Conservation (phyloP, 2,888 invertebrate genomes). For the Drosophila koepferae region DNA sequence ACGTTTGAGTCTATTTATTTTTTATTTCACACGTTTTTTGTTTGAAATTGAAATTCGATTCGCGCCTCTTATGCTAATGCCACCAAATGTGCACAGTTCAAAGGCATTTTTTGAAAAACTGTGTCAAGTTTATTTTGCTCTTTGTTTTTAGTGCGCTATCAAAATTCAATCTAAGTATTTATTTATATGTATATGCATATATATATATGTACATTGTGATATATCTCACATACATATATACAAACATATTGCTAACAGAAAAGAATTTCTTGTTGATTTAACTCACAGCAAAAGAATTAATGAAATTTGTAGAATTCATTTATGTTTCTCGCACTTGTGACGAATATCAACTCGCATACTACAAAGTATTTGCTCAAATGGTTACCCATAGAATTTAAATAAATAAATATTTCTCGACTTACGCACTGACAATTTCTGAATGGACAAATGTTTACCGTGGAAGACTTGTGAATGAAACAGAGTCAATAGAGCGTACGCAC, state of each 20-base stretch:
- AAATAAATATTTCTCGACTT: slow-evolving; percentile 45
- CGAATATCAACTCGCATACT: slow-evolving; percentile 38
- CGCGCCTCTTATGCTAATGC: slow-evolving; percentile 47
- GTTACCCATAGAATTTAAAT: background rate
- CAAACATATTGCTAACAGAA: slow-evolving; percentile 13
- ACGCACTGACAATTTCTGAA: slow-evolving; percentile 43
- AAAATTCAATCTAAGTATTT: slow-evolving; percentile 41
- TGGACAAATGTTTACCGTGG: slow-evolving; percentile 14
- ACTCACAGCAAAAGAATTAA: slow-evolving; percentile 7
- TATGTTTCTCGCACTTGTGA: slow-evolving; percentile 17
- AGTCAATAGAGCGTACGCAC: slow-evolving; percentile 57
- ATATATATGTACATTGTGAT: background rate
- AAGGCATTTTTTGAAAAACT: slow-evolving; percentile 43
- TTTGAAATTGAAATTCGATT: slow-evolving; percentile 61
- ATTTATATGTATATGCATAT: slow-evolving; percentile 2
- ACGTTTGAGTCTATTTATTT: slow-evolving; percentile 26
- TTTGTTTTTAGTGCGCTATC: slow-evolving; percentile 32
- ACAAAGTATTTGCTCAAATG: slow-evolving; percentile 40
- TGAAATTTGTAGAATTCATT: slow-evolving; percentile 38
- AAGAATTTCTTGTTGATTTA: slow-evolving; percentile 23
- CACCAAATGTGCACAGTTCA: slow-evolving; percentile 19
- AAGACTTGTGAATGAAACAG: slow-evolving; percentile 18
- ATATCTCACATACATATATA: slow-evolving; percentile 8
- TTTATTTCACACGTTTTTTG: slow-evolving; percentile 57
- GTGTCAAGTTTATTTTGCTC: slow-evolving; percentile 67